These are phyloP conservation scores for Caenorhabditis sp. DNA, from an alignment of 2,888 invertebrate species.

Conservation along the genomic window DNA sequence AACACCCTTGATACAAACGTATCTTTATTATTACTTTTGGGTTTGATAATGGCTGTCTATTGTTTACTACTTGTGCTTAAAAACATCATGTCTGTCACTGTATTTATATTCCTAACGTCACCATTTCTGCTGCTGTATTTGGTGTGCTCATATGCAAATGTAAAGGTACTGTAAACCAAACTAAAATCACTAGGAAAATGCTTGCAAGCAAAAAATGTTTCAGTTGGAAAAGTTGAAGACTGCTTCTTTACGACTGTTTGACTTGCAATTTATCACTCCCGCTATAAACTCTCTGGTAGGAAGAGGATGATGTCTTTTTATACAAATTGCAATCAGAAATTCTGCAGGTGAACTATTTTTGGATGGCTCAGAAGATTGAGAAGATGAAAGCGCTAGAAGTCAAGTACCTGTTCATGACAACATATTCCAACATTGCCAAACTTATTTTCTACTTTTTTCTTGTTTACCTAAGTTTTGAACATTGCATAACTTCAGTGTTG, in stretches of 20 bases:
- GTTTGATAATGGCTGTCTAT: conserved; percentile 30
- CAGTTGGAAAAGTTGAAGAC: conserved; percentile 48
- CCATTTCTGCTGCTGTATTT: conserved; percentile 41
- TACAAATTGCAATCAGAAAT: neutral
- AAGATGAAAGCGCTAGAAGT: conserved; percentile 28
- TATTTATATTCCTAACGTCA: conserved; percentile 19
- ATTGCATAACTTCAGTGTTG: conserved; percentile 37
- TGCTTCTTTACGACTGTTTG: conserved; percentile 61
- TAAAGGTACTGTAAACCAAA: conserved; percentile 18
- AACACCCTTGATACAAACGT: conserved; percentile 20
- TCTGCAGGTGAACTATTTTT: conserved; percentile 58
- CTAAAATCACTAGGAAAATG: neutral
- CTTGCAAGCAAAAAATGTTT: conserved; percentile 4
- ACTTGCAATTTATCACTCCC: conserved; percentile 63
- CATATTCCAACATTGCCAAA: conserved; percentile 39
- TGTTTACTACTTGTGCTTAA: conserved; percentile 41
- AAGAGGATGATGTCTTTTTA: conserved; percentile 2
- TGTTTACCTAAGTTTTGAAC: conserved; percentile 45
- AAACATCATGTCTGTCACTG: conserved; percentile 34
- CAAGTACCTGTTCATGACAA: conserved; percentile 46
- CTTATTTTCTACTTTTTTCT: conserved; percentile 40
- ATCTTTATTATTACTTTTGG: conserved; percentile 24
- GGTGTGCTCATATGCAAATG: conserved; percentile 36
- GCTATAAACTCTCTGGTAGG: conserved; percentile 54
- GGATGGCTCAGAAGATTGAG: conserved; percentile 59